These are phyloP conservation scores for Steinernema khuongi DNA, from an alignment of 1,140 invertebrate species.

Conservation along the genomic window DNA sequence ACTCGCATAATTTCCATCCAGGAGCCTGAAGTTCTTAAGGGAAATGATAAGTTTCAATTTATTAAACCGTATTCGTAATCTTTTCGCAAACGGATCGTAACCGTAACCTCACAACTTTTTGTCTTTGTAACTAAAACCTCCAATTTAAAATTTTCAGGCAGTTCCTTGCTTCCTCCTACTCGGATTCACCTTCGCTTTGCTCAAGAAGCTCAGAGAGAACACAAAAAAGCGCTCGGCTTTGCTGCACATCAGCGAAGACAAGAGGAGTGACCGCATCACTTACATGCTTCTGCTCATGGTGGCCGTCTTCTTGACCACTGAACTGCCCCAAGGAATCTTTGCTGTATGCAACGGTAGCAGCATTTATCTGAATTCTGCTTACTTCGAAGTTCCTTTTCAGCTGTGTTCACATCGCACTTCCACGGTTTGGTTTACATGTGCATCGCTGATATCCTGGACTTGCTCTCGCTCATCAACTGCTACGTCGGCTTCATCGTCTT, in stretches of 20 bases:
- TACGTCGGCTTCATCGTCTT: slow-evolving; percentile 35
- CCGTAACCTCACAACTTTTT: no score
- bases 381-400: slow-evolving; percentile 13
- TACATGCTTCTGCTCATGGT: slow-evolving; percentile 42
- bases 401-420: slow-evolving; percentile 33
- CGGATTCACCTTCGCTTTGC: slow-evolving; percentile 37
- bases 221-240: slow-evolving; percentile 34
- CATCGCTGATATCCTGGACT: slow-evolving; percentile 30
- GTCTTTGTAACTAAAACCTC: no score
- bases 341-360: slow-evolving; percentile 35
- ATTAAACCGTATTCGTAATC: not conserved
- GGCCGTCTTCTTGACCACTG: slow-evolving; percentile 37
- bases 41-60: no score
- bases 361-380: not conserved
- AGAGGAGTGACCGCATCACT: slow-evolving; percentile 21
- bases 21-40: no score
- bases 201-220: slow-evolving; percentile 33
- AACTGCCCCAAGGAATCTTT: slow-evolving; percentile 39
- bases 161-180: slow-evolving; percentile 40
- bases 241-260: slow-evolving; percentile 26
- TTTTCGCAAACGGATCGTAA: not conserved
- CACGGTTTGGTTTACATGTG: slow-evolving; percentile 29
- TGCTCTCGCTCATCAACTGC: slow-evolving; percentile 35
- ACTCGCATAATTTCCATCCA: no score
- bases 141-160: slow-evolving; percentile 29